These are phyloP conservation scores for Halocynthia roretzi DNA, from an alignment of 23 tunicate species.

Conservation along the genomic window DNA sequence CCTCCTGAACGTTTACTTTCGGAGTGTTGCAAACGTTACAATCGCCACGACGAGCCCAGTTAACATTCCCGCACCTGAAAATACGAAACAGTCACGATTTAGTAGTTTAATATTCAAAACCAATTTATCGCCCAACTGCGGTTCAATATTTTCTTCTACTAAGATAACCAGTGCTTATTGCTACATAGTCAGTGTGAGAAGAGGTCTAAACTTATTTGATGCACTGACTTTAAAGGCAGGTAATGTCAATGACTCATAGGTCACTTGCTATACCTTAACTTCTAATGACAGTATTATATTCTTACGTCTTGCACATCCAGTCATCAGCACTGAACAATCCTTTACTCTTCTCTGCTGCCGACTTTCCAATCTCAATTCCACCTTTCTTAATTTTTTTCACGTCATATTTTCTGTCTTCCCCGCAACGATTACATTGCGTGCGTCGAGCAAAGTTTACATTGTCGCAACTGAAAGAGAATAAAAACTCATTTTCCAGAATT, in stretches of 20 bases:
- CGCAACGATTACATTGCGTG: conserved; percentile 75
- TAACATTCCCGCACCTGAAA: conserved; percentile 93
- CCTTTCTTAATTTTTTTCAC: conserved; percentile 70
- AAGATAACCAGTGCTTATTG: no score
- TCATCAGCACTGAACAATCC: conserved; percentile 98
- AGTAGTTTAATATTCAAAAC: no score
- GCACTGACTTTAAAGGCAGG: no score
- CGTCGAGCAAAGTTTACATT: conserved; percentile 89
- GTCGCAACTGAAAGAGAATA: conserved; percentile 41
- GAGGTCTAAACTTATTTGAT: no score
- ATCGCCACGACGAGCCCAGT: conserved; percentile 94
- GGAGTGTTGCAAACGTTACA: conserved; percentile 97
- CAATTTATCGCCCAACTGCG: no score
- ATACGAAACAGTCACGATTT: no score
- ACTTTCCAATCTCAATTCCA: conserved; percentile 89
- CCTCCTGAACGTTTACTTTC: conserved; percentile 75
- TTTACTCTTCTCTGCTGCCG: conserved; percentile 80
- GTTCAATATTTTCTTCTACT: no score
- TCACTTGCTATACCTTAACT: no score
- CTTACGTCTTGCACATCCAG: conserved; percentile 98
- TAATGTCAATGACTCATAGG: no score
- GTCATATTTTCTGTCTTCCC: conserved; percentile 37
- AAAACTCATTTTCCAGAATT: no score
- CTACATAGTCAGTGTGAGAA: no score
- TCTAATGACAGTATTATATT: neutral